Base-by-base conservation (phyloP, 2,113 vertebrate species). In the Archocentrus centrarchus region DNA sequence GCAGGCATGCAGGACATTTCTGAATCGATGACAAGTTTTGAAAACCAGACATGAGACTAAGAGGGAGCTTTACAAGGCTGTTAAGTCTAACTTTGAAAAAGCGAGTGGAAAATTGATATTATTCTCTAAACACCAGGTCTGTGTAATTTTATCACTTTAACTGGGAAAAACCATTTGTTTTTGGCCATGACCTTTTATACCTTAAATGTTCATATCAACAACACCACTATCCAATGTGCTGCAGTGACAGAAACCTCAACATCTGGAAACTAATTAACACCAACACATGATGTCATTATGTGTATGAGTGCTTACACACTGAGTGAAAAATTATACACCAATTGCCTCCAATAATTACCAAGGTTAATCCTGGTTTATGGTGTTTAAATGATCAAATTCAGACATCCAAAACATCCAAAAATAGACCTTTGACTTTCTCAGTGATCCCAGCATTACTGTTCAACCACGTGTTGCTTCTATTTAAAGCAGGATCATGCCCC, bases 241-340 rank as follows among this genome's bases (percentile, higher is more conserved):
- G 75, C 61, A 64, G 20, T 37, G 70, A 83, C 66, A 63, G 44
- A 66, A 85, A 80, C 77, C 80, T 78, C 79, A 80, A 80, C 88
- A 92, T 88, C 80, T 93, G 90, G 87, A 91, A 86, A 75, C 80
- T 80, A 85, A 86, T 78, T 83, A 87, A 89, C 85, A 87, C 32
- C 84, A 84, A 88, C 57, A 83, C 84, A 89, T 62, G 64, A 88
- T 39, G 37, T 10, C 37, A 77, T 59, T 37, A 35, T 91, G 78
- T 79, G 60, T 81, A 85, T 73, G 53, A 81, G 70, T 79, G 83
- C 60, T 68, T 79, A 76, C 59, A 82, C 4, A 13, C 50, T 24
- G 27, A 17, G 66, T 87, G 66, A 80, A 77, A 83, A 83, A 68
- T 80, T 41, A 85, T 55, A 64, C 82, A 59, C 81, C 11, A 62